Evolutionary conservation across 2,888 invertebrate genomes (phyloP).

Genomic region (Leucozona laternaria): DNA sequence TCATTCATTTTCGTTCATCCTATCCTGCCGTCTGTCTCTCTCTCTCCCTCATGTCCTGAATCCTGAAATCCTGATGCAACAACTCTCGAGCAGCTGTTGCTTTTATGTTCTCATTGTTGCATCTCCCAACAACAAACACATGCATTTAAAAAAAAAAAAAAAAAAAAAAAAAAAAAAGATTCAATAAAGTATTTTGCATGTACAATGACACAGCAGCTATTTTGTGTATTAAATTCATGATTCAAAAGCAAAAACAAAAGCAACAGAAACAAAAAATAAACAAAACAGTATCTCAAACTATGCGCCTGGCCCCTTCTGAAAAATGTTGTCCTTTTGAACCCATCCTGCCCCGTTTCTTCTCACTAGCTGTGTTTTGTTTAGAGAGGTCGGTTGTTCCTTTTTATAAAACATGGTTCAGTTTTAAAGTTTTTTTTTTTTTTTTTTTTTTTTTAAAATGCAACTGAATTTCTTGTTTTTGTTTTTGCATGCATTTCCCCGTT

Average conservation of each 20-base stretch:
- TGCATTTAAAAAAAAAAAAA: not conserved
- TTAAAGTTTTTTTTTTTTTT: slow-evolving; percentile 64
- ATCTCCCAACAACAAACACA: slow-evolving; percentile 21
- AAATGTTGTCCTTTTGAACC: slow-evolving; percentile 29
- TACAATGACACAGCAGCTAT: slow-evolving; percentile 69
- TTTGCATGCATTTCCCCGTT: slow-evolving; percentile 67
- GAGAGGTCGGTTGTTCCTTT: slow-evolving; percentile 50
- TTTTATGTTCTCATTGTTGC: slow-evolving; percentile 67
- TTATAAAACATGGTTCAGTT: slow-evolving; percentile 47
- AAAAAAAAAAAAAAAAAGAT: slow-evolving; percentile 36
- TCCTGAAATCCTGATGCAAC: slow-evolving; percentile 19
- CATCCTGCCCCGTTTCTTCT: slow-evolving; percentile 1
- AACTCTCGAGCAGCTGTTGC: slow-evolving; percentile 75
- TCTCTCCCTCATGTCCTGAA: not conserved
- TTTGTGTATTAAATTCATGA: slow-evolving; percentile 75
- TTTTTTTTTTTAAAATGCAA: slow-evolving; percentile 53
- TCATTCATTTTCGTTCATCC: slow-evolving; percentile 43
- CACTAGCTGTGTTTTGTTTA: slow-evolving; percentile 30
- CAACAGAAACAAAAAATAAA: slow-evolving; percentile 25
- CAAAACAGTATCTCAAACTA: slow-evolving; percentile 45
- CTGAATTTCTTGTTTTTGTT: slow-evolving; percentile 42
- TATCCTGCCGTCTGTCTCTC: not conserved
- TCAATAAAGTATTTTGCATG: slow-evolving; percentile 72
- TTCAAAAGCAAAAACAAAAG: slow-evolving; percentile 36
- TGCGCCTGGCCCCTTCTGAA: not conserved